These are phyloP conservation scores for Drosophila arawakana DNA, from an alignment of 1,140 invertebrate genomes.

Conservation along the genomic window DNA sequence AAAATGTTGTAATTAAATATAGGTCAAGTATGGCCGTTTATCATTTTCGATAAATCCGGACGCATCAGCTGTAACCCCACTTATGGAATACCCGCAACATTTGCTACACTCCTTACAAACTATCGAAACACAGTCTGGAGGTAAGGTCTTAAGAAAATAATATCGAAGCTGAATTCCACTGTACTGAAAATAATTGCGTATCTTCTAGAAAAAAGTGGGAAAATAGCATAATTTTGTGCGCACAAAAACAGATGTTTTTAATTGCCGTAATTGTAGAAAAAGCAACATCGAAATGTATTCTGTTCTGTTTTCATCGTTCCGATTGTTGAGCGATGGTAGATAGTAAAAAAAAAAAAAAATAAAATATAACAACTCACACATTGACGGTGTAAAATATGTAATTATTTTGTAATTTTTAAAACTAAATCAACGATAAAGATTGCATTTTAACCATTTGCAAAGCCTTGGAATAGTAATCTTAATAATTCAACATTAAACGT, in stretches of 20 bases:
- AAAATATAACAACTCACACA: constrained; percentile 6
- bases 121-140: too few relatives aligned
- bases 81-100: too few relatives aligned
- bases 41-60: too few relatives aligned
- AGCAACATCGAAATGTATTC: background rate
- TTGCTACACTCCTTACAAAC: too few relatives aligned
- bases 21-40: too few relatives aligned
- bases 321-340: constrained; percentile 4
- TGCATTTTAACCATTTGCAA: background rate
- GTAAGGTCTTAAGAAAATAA: too few relatives aligned
- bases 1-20: too few relatives aligned
- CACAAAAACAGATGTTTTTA: background rate
- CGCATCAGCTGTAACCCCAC: too few relatives aligned
- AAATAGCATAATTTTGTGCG: background rate
- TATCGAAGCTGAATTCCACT: too few relatives aligned
- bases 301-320: constrained; percentile 13
- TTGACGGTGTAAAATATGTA: constrained; percentile 16
- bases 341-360: background rate
- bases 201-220: background rate
- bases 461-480: background rate
- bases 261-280: background rate
- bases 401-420: constrained; percentile 15
- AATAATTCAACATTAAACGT: background rate
- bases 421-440: background rate
- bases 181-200: too few relatives aligned